phyloP scores from a whole-genome alignment of 2,888 invertebrate species.

The Drosophila pseudotalamancana region DNA sequence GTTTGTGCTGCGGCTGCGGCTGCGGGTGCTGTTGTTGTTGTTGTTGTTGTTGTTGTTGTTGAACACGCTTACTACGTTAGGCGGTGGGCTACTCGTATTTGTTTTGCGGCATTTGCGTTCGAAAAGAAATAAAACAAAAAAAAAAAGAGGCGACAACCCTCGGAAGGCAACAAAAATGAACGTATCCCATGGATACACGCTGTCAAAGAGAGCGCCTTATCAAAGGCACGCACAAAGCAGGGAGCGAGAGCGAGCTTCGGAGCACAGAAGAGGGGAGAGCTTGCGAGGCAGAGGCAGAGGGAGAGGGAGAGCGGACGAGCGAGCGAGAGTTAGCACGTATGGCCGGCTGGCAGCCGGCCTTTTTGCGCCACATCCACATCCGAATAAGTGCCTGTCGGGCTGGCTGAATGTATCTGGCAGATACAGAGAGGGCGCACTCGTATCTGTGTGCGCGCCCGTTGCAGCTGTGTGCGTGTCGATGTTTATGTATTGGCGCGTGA shows the following conservation, averaged over 20 bases:
- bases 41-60: constrained; percentile 32
- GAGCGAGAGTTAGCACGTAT: constrained; percentile 12
- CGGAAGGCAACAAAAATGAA: constrained; percentile 18
- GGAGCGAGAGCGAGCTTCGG: constrained; percentile 7
- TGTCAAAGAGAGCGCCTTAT: constrained; percentile 37
- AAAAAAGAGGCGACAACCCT: constrained; percentile 61
- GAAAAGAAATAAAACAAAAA: constrained; percentile 7
- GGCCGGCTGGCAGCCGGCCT: constrained; percentile 61
- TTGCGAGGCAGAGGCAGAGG: constrained; percentile 6
- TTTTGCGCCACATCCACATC: constrained; percentile 56
- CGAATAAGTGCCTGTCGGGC: constrained; percentile 31
- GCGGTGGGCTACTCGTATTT: constrained; percentile 40
- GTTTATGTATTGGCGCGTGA: constrained; percentile 57
- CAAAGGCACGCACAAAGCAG: constrained; percentile 12
- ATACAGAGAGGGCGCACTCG: constrained; percentile 32
- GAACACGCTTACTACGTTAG: constrained; percentile 37
- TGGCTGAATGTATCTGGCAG: constrained; percentile 55
- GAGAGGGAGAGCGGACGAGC: constrained; percentile 5
- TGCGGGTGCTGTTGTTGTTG: constrained; percentile 19
- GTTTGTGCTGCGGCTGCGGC: too few relatives aligned
- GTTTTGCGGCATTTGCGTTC: constrained; percentile 65
- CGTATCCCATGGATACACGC: constrained; percentile 59
- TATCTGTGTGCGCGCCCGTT: constrained; percentile 16
- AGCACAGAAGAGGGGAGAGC: too few relatives aligned
- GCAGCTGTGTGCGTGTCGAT: background rate